Conservation (phyloP, 2,113 vertebrate species). For the Erpornis zantholeuca region DNA sequence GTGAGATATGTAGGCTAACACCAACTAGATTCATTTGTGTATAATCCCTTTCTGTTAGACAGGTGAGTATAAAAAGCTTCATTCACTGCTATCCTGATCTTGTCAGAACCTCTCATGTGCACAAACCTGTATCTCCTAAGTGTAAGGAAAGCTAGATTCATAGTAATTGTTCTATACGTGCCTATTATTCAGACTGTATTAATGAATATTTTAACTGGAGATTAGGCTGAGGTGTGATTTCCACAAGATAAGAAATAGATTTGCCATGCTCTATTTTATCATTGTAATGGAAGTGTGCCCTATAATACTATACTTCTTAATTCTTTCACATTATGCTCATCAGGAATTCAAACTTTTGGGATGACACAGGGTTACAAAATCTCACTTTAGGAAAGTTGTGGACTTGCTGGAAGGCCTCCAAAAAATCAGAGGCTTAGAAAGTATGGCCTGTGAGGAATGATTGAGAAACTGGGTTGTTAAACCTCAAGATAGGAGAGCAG, state of each 20-base stretch:
- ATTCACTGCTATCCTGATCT: slow-evolving; percentile 8
- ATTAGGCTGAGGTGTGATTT: slow-evolving; percentile 33
- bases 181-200: slow-evolving; percentile 18
- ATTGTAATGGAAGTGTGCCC: neutral
- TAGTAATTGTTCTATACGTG: neutral
- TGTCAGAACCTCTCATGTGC: slow-evolving; percentile 11
- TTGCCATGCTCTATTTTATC: neutral
- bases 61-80: neutral
- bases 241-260: slow-evolving; percentile 19
- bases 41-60: slow-evolving; percentile 16
- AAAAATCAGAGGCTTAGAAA: neutral
- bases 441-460: neutral
- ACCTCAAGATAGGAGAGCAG: neutral
- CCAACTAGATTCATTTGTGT: neutral
- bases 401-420: neutral
- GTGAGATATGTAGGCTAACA: neutral
- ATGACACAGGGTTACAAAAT: neutral
- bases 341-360: neutral
- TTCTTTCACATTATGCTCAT: neutral
- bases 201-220: slow-evolving; percentile 49
- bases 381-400: neutral
- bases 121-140: neutral
- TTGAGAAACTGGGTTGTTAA: neutral
- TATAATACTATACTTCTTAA: neutral
- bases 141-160: neutral